Evolutionary conservation across 1,140 invertebrate species (phyloP).

Genomic region (Philopotamus ludificatus): DNA sequence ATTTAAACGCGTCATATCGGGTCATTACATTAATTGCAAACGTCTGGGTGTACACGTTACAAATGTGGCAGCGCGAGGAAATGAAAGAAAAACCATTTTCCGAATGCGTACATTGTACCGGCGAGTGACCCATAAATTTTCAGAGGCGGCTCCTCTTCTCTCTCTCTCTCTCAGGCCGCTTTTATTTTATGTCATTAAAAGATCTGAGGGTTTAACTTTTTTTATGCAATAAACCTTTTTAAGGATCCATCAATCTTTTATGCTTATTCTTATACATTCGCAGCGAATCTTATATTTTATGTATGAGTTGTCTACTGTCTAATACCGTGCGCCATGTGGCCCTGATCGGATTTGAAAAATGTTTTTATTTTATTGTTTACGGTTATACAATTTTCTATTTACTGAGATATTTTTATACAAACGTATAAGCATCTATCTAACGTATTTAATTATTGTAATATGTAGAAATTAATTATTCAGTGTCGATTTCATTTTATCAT

Average conservation of each 20-base stretch:
- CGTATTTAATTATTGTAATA: too few species aligned
- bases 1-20: not conserved
- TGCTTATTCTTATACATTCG: not conserved
- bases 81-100: not conserved
- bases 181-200: constrained; percentile 20
- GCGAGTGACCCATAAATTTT: constrained; percentile 18
- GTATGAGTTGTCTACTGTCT: not conserved
- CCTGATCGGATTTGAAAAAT: too few species aligned
- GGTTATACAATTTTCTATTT: too few species aligned
- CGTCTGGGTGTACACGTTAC: not conserved
- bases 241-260: constrained; percentile 21
- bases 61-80: too few species aligned
- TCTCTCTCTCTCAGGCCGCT: not conserved
- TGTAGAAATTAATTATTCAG: too few species aligned
- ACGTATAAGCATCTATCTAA: too few species aligned
- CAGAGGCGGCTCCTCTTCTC: constrained; percentile 2
- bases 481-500: too few species aligned
- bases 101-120: constrained; percentile 10
- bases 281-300: not conserved
- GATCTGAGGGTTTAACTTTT: constrained; percentile 5
- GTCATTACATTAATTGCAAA: not conserved
- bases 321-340: not conserved
- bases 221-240: constrained; percentile 13
- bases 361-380: too few species aligned
- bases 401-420: too few species aligned